Conservation (phyloP, 2,113 vertebrate species). For the Rhineura floridana region DNA sequence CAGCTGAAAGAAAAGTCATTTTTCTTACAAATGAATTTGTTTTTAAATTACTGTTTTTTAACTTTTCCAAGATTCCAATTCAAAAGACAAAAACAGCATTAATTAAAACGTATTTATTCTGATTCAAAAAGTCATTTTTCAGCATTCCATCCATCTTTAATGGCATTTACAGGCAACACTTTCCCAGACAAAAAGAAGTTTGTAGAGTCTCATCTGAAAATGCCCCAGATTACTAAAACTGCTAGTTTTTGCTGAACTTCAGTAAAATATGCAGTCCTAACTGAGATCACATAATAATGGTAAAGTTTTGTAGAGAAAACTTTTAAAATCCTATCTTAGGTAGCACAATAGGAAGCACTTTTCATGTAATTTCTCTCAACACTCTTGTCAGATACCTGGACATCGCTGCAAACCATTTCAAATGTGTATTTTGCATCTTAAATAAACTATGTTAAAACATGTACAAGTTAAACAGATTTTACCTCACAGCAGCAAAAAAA, state of each 20-base stretch:
- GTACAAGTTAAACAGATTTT: slow-evolving; percentile 33
- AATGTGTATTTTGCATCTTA: slow-evolving; percentile 36
- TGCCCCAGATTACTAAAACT: not conserved
- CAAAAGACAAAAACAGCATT: slow-evolving; percentile 47
- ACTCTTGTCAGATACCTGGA: not conserved
- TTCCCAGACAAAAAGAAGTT: not conserved
- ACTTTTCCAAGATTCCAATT: not conserved
- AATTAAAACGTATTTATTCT: slow-evolving; percentile 24
- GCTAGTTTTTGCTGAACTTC: not conserved
- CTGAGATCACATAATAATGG: not conserved
- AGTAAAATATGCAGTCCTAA: not conserved
- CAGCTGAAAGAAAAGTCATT: not conserved
- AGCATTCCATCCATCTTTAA: not conserved
- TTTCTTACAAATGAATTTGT: not conserved
- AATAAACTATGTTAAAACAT: slow-evolving; percentile 2
- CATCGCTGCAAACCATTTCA: slow-evolving; percentile 5
- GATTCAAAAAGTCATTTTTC: slow-evolving; percentile 35
- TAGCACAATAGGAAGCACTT: slow-evolving; percentile 28
- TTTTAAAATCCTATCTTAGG: not conserved
- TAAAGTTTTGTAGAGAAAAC: not conserved
- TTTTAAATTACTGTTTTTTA: not conserved
- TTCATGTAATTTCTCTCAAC: slow-evolving; percentile 26
- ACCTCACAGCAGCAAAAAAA: not conserved
- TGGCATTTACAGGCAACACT: not conserved
- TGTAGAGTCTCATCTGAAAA: not conserved